Base-by-base conservation (phyloP, 2,888 invertebrate genomes). In the Ypsolopha scabrella region DNA sequence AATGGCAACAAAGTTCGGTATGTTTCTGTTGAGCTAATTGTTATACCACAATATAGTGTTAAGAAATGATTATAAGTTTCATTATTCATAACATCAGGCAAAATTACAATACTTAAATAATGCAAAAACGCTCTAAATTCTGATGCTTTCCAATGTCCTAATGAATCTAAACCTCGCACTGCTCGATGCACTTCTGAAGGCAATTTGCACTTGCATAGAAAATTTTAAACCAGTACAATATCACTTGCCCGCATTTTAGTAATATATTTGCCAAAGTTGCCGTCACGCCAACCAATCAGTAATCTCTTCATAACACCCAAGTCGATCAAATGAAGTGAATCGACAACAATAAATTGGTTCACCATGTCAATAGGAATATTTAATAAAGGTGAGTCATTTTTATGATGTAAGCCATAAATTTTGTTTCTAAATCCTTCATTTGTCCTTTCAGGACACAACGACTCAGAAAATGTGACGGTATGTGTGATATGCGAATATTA, bases 301-400 rank as follows among this genome's bases (percentile, higher is more conserved):
- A 59, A 45, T 9, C 60, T 36, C 33, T 62, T 63, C 60, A 62
- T 60, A 1, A 63, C 3, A 0, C 62, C 61, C 0, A 62, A 41
- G 36, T 62, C 61, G 7, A 64, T 56, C n/a, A 63, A 48, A 48
- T 64, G 60, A 0, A 62, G 45, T 0, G 61, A 60, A 48, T 63
- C 62, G 0, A 52, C 43, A 7, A 65, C 60, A 0, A 58, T 58
- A 52, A 65, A 55, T 45, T 58, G 57, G 51, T 62, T 48, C 7
- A 63, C 39, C 60, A 63, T 62, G 41, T 62, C 57, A 6, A 64
- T 60, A 0, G 52, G 52, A 0, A 62, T 35, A 41, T 54, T 24
- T 7, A 61, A 37, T 6, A 61, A 41, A 1, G 58, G 60, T 1
- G 60, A 57, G 39, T 61, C 60, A 0, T 1, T 0, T 41, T 63